phyloP scores from a whole-genome alignment of 2,113 vertebrate genomes.

The Antennarius striatus region DNA sequence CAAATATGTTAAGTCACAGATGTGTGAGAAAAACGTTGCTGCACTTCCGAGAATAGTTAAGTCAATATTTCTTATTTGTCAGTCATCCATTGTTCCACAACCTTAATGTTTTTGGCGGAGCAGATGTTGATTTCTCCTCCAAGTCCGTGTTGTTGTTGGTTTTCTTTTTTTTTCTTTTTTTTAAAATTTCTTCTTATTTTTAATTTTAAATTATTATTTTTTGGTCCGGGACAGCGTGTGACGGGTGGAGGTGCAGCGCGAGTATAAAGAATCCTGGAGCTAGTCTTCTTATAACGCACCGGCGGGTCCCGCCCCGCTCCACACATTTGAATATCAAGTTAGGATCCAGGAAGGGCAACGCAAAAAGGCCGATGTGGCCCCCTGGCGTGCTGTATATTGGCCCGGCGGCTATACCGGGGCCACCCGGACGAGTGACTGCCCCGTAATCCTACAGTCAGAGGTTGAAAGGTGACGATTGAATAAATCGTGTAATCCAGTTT shows the following conservation, averaged over 20 bases:
- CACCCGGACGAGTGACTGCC: slow-evolving; percentile 33
- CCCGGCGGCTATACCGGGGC: slow-evolving; percentile 49
- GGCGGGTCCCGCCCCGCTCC: slow-evolving; percentile 59
- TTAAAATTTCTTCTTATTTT: no score
- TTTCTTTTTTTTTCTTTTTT: no score
- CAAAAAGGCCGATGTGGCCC: slow-evolving; percentile 79
- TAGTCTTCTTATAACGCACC: slow-evolving; percentile 71
- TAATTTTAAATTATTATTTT: neutral
- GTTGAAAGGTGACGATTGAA: no score
- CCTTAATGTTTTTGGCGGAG: slow-evolving; percentile 19
- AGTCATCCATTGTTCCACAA: slow-evolving; percentile 66
- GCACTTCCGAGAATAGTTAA: slow-evolving; percentile 27
- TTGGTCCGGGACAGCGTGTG: slow-evolving; percentile 20
- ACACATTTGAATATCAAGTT: slow-evolving; percentile 68
- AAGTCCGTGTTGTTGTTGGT: slow-evolving; percentile 6
- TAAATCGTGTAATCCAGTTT: no score
- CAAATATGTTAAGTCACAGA: slow-evolving; percentile 13
- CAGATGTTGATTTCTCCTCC: slow-evolving; percentile 26
- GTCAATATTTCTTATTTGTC: slow-evolving; percentile 53
- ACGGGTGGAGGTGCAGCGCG: slow-evolving; percentile 21
- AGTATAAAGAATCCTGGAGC: slow-evolving; percentile 37
- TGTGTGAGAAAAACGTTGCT: neutral
- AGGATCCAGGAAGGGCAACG: slow-evolving; percentile 68
- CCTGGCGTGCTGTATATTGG: slow-evolving; percentile 83
- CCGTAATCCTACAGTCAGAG: neutral